Base-by-base conservation (phyloP, 1,140 invertebrate genomes). In the Antheraea mylitta region DNA sequence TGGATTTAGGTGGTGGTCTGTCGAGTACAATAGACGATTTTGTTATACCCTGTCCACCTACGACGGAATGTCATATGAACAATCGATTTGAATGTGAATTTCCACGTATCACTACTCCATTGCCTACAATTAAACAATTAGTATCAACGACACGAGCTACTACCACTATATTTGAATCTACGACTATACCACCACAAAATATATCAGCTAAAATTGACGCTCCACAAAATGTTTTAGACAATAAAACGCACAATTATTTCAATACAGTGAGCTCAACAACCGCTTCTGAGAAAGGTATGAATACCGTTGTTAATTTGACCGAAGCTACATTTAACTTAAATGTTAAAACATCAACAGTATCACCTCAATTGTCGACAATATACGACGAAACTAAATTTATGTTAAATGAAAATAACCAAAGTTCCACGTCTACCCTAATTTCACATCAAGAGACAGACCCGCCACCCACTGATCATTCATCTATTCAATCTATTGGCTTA, bases 81-180 rank as follows among this genome's bases (percentile, higher is more conserved):
- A 90, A 91, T 66, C 59, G 70, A 67, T 90, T 81, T 73, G 90
- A 92, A 76, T 92, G 91, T 69, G 85, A 91, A 77, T 86, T 81
- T 76, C 73, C 78, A 58, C 65, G 53, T 7, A 36, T 58, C 7
- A 53, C 53, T 10, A 37, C 53, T n/a, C 13, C 18, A 6, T 7
- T 11, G 11, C 38, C 36, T 13, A 45, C 5, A 53, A 0, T 53
- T n/a, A 13, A 53, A 53, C 45, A 9, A 53, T 53, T 16, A n/a
- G 16, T 6, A 6, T 53, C 45, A 53, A 16, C 6, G 45, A n/a
- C 13, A n/a, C 11, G 0, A 53, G 11, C 45, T 30, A 30, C 22
- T 30, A 30, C 22, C 4, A 30, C 22, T 42, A 42, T 42, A 16
- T 1, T 53, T 16, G 45, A 16, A 16, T 9, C 9, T 0, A 53